phyloP scores from a whole-genome alignment of 2,888 invertebrate species.

The Caenorhabditis macrosperma region DNA sequence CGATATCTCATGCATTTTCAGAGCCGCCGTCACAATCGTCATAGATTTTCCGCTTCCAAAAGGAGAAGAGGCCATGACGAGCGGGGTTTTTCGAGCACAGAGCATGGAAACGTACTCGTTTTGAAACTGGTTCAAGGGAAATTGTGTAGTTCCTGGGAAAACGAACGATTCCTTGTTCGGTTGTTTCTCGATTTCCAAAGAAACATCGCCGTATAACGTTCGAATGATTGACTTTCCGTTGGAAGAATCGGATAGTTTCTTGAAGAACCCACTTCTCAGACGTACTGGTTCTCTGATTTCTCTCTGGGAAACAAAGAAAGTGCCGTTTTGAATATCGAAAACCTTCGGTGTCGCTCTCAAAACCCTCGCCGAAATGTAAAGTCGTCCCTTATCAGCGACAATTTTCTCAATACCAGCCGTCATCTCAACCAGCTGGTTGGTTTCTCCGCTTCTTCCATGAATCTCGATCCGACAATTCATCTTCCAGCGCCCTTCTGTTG shows the following conservation, averaged over 20 bases:
- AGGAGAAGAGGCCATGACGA: constrained; percentile 26
- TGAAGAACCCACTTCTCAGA: neutral
- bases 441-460: neutral
- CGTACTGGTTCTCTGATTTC: neutral
- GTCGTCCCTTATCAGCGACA: neutral
- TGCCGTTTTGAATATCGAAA: neutral
- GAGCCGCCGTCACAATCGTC: constrained; percentile 35
- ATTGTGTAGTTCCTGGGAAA: too few relatives aligned
- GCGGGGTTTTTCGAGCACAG: neutral
- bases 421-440: neutral
- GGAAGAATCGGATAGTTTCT: neutral
- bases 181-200: too few relatives aligned
- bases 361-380: constrained; percentile 8
- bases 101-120: constrained; percentile 13
- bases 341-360: neutral
- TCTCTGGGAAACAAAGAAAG: neutral
- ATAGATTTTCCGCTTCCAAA: constrained; percentile 45
- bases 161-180: too few relatives aligned
- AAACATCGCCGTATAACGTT: constrained; percentile 27
- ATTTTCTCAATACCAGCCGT: constrained; percentile 5
- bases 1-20: constrained; percentile 11
- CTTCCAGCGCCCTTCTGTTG: constrained; percentile 13
- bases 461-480: neutral
- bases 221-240: constrained; percentile 21
- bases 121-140: constrained; percentile 24